Base-by-base conservation (phyloP, 2,888 invertebrate species). In the Polyommatus iphigenia region DNA sequence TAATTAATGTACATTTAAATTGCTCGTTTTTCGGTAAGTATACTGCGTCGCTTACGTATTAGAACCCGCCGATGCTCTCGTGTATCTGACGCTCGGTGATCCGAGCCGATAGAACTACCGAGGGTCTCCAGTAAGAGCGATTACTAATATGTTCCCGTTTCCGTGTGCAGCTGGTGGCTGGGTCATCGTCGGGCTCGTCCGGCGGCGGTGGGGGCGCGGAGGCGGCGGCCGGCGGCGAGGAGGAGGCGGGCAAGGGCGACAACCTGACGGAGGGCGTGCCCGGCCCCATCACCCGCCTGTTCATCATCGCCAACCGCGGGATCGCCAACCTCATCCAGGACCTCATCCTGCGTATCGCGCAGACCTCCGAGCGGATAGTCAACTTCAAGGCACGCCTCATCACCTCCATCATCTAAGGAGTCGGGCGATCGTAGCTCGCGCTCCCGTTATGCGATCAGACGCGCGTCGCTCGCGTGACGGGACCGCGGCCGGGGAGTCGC, bases 311-410 rank as follows among this genome's bases (percentile, higher is more conserved):
- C 85, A 98, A 98, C 92, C 95, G 98, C 84, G 98, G 98, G 83
- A 95, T 98, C 85, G 97, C 98, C 85, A 98, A 98, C 91, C 95
- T 98, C 85, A 96, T 98, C 84, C 97, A 98, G 91, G 98, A 98
- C 93, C 95, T 98, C 86, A 98, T 98, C 92, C 95, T 98, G 89
- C 97, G 98, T 91, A 95, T 98, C 90, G 98, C 98, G 79, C 97
- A 97, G 91, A 98, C 98, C 89, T 98, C 98, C 89, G 98, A 98
- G 93, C 96, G 97, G 92, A 96, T 98, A 95, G 98, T 98, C 88
- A 98, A 98, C 96, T 98, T 97, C 96, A 98, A 98, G 95, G 98
- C 98, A 90, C 96, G 97, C 95, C 95, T 98, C 87, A 97, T 98
- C 92, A 98, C 98, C 87, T 97, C 98, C 85, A 96, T 98, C 92